A percentile compares a stretch with the other conserved stretches of the same genome.
These are phyloP conservation scores for Bos indicus DNA, from an alignment of 2,113 vertebrate species.

Conservation along the genomic window DNA sequence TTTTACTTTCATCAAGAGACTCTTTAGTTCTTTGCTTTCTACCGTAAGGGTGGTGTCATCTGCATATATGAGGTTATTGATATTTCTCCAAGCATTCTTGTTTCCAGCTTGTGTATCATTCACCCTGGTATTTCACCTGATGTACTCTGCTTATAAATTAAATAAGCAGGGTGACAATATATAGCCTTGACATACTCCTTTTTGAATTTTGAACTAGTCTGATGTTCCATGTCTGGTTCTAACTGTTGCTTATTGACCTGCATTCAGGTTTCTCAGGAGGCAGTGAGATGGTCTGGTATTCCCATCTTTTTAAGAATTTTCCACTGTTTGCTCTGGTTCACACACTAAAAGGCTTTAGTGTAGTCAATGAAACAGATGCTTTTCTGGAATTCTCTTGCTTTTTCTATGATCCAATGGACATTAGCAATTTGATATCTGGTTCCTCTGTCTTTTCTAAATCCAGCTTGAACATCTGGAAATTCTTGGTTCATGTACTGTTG, in stretches of 20 bases:
- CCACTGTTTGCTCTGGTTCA: background rate
- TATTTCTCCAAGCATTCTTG: background rate
- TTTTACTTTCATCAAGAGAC: background rate
- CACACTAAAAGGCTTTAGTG: background rate
- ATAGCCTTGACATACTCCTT: background rate
- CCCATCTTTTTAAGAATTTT: background rate
- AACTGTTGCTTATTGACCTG: background rate
- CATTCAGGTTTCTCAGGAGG: background rate
- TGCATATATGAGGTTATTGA: background rate
- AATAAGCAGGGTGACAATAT: background rate
- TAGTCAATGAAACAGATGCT: background rate
- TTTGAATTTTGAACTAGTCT: background rate
- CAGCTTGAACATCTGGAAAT: background rate
- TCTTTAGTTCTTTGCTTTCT: background rate
- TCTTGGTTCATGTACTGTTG: background rate
- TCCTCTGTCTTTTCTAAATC: background rate
- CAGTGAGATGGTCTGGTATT: background rate
- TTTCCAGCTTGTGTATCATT: background rate
- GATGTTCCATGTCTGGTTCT: background rate
- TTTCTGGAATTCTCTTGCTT: background rate
- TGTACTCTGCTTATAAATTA: background rate
- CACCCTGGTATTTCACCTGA: background rate
- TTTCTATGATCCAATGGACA: background rate
- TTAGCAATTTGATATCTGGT: background rate
- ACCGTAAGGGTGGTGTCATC: background rate